A percentile compares a stretch with the other conserved stretches of the same genome.
Conservation (phyloP, 1,140 invertebrate species). For the Drosophila malerkotliana region DNA sequence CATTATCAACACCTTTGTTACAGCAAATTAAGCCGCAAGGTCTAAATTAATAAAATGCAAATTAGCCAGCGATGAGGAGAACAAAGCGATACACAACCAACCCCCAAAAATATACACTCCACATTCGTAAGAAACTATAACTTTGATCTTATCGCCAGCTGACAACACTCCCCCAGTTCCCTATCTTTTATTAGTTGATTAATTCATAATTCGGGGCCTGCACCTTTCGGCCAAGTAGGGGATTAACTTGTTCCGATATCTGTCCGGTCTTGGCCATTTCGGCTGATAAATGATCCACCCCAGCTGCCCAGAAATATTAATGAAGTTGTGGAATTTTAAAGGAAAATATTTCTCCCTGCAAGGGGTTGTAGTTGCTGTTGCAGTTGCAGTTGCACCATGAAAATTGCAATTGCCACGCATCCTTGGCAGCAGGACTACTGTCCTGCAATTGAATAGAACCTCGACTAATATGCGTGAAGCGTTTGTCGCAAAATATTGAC, state of each 20-base stretch:
- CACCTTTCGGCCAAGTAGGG: slow-evolving; percentile 52
- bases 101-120: slow-evolving; percentile 14
- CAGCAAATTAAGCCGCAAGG: slow-evolving; percentile 76
- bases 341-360: slow-evolving; percentile 36
- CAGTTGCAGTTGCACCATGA: slow-evolving; percentile 49
- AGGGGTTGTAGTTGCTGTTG: slow-evolving; percentile 8
- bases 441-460: slow-evolving; percentile 14
- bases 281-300: slow-evolving; percentile 61
- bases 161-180: slow-evolving; percentile 21
- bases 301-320: slow-evolving; percentile 70
- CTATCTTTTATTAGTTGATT: slow-evolving; percentile 69
- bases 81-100: slow-evolving; percentile 54
- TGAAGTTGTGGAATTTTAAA: slow-evolving; percentile 57
- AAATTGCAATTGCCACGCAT: slow-evolving; percentile 77
- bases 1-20: slow-evolving; percentile 81
- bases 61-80: slow-evolving; percentile 38
- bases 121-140: slow-evolving; percentile 15
- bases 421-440: slow-evolving; percentile 42
- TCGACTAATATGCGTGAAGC: slow-evolving; percentile 69
- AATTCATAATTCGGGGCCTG: slow-evolving; percentile 67
- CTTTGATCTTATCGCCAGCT: slow-evolving; percentile 61
- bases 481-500: slow-evolving; percentile 81
- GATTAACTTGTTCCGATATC: slow-evolving; percentile 74
- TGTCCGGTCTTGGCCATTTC: slow-evolving; percentile 17
- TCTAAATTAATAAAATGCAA: slow-evolving; percentile 75